Base-by-base conservation (phyloP, 1,140 invertebrate species). In the Reticulitermes speratus region DNA sequence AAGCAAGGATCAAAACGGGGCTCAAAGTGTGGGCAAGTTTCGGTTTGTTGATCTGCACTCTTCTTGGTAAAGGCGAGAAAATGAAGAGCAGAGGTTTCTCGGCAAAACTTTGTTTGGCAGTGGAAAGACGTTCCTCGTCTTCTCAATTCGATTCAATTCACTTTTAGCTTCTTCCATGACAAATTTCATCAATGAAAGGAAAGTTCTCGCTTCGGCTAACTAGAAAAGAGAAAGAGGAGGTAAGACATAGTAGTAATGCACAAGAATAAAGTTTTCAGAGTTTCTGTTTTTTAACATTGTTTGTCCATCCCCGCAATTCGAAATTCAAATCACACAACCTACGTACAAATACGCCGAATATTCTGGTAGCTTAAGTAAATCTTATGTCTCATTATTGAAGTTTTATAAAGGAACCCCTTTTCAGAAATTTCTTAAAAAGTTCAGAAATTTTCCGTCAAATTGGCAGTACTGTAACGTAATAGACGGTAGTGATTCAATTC, bases 231-330 rank as follows among this genome's bases (percentile, higher is more conserved):
- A 30, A 75, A 11, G 65, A 19, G 19, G 19, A 21, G 19, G 19
- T 55, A 55, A 55, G 19, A 55, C 52, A 5, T 21, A 55, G 52
- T 55, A 30, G 25, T 75, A 75, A 75, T 75, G 65, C n/a, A 25
- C 25, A 30, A 30, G n/a, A 75, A 30, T 75, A 75, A 75, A 75
- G 25, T 75, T 75, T 75, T 30, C 65, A 30, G 25, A 75, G 65
- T 75, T 75, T 75, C 65, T 75, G n/a, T 75, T 75, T 75, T 75
- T 75, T 75, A 75, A 75, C 65, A 30, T 75, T 75, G 65, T 75
- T 75, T 75, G 65, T 75, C 25, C 14, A 6, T 75, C 65, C n/a
- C 65, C 8, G 25, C 25, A 30, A 75, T 75, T 75, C 65, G 9
- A 30, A 75, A 75, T 75, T 75, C 65, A 75, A 75, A 75, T 75